phyloP scores from a whole-genome alignment of 2,797 vertebrate species.

The Tinamus major region DNA sequence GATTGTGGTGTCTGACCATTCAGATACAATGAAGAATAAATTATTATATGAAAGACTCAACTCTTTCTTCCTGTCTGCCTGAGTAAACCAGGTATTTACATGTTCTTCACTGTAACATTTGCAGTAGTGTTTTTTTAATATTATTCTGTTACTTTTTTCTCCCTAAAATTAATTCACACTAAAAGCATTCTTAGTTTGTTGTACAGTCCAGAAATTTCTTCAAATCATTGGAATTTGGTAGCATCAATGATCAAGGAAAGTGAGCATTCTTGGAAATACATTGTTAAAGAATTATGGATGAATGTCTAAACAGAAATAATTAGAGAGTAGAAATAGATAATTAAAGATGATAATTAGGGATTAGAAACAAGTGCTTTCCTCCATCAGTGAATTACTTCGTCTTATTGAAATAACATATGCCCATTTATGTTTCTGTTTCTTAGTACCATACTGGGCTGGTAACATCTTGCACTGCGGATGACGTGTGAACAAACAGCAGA shows the following conservation, averaged over 20 bases:
- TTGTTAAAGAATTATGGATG: not conserved
- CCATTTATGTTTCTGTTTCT: not conserved
- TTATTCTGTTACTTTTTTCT: not conserved
- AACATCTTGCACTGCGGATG: not conserved
- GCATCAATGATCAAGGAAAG: not conserved
- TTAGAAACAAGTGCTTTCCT: not conserved
- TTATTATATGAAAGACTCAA: not conserved
- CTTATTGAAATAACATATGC: not conserved
- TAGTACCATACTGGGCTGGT: not conserved
- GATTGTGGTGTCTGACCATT: not conserved
- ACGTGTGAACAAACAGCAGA: not conserved
- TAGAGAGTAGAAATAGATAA: not conserved
- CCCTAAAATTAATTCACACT: not conserved
- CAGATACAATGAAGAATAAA: not conserved
- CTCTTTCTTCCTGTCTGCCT: not conserved
- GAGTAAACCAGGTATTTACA: not conserved
- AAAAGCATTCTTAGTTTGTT: not conserved
- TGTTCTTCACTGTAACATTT: not conserved
- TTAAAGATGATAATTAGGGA: not conserved
- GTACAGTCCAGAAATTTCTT: not conserved
- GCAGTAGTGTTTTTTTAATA: not conserved
- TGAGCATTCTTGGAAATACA: not conserved
- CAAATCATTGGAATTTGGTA: not conserved
- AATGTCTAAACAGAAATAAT: not conserved
- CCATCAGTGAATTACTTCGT: not conserved